Evolutionary conservation across 2,888 invertebrate genomes (phyloP).

Genomic region (Alentia gelatinosa): DNA sequence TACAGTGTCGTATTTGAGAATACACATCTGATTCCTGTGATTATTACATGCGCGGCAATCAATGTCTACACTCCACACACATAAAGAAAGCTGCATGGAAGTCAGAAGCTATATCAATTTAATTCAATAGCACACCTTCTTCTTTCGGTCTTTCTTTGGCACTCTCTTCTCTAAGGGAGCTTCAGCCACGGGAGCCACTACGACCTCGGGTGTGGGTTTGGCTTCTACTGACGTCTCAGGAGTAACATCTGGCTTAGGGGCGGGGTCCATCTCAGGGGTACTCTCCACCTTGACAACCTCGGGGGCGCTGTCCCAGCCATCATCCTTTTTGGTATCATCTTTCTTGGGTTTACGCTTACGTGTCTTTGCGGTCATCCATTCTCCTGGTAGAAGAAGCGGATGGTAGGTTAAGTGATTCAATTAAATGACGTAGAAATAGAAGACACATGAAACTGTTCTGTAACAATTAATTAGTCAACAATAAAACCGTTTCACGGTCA

Average conservation of each 20-base stretch:
- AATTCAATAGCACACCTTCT: no score
- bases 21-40: no score
- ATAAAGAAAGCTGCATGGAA: no score
- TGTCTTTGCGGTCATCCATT: constrained; percentile 26
- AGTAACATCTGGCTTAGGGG: background rate
- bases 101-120: no score
- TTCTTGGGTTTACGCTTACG: constrained; percentile 50
- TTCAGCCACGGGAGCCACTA: background rate
- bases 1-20: no score
- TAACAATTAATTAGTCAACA: no score
- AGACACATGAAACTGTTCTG: no score
- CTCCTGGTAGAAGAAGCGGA: background rate
- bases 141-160: constrained; percentile 39
- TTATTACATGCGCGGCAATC: no score
- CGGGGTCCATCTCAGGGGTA: background rate
- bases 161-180: constrained; percentile 22
- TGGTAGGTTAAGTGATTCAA: no score
- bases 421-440: no score
- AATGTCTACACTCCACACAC: no score
- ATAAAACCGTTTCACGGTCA: no score
- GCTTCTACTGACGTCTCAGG: background rate
- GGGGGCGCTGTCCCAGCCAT: constrained; percentile 33
- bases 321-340: constrained; percentile 29
- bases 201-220: background rate
- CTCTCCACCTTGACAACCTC: constrained; percentile 27